These are phyloP conservation scores for Agapostemon virescens DNA, from an alignment of 2,888 invertebrate species.

Conservation along the genomic window DNA sequence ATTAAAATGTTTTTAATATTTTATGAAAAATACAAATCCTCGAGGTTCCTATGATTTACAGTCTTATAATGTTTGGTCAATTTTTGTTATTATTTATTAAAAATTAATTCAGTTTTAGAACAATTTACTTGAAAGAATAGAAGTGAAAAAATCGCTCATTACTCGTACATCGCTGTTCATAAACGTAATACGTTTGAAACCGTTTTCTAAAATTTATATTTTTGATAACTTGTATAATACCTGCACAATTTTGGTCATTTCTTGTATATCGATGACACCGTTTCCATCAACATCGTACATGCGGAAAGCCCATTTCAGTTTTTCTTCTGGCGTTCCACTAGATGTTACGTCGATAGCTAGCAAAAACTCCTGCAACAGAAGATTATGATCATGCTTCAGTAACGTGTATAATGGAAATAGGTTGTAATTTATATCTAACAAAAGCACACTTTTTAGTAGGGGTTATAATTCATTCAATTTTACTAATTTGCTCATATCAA, in stretches of 20 bases:
- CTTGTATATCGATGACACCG: constrained; percentile 98
- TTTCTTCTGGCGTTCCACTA: constrained; percentile 98
- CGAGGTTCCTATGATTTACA: no score
- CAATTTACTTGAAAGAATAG: background rate
- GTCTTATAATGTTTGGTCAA: no score
- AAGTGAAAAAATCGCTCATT: background rate
- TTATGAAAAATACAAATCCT: no score
- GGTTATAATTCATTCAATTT: no score
- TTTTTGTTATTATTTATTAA: background rate
- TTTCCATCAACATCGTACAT: constrained; percentile 99
- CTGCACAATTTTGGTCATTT: constrained; percentile 99
- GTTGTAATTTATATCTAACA: background rate
- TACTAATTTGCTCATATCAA: no score
- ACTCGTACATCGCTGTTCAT: background rate
- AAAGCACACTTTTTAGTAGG: no score
- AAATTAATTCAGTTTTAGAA: background rate
- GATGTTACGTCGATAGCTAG: constrained; percentile 99
- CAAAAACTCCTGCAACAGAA: constrained; percentile 92
- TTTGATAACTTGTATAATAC: constrained; percentile 81
- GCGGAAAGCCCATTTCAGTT: constrained; percentile 99
- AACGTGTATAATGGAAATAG: background rate
- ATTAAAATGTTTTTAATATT: no score
- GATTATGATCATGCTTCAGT: background rate
- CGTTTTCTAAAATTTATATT: background rate
- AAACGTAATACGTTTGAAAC: background rate